Base-by-base conservation (phyloP, 2,797 vertebrate genomes). In the Amniataba percoides region DNA sequence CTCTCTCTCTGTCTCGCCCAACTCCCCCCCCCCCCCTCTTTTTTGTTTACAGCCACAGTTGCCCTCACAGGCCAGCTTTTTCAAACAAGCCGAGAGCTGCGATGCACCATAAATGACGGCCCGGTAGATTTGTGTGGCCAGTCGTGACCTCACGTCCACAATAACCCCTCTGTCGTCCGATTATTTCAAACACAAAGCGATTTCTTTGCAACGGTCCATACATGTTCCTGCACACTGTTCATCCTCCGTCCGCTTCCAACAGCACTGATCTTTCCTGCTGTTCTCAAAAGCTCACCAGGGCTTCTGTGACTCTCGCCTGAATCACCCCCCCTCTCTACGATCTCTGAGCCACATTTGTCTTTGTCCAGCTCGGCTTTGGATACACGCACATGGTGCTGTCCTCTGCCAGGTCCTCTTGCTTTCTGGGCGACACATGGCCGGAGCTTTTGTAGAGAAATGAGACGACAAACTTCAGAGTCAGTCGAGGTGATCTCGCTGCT, bases 301-400 rank as follows among this genome's bases (percentile, higher is more conserved):
- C 34, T n/a, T 51, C 63, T 43, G 39, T 46, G 34, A 25, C 12
- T 64, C 48, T 68, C 0, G 5, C 43, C 59, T 46, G 40, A 60
- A 31, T 76, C 77, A 40, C n/a, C 49, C 31, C 45, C n/a, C n/a
- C n/a, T n/a, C n/a, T n/a, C 31, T 53, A n/a, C 65, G 27, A 21
- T 82, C 64, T 65, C 45, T 18, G 23, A 78, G 55, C 72, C 79
- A 46, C 79, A 75, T 59, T 82, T 40, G 39, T 75, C 80, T 75
- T 59, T 77, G 49, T 78, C 58, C 64, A 68, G 39, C 71, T 81
- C 77, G 1, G 78, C 69, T 70, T 65, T 63, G 71, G 73, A 83
- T 92, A 40, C 45, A 45, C 10, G 16, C 65, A 64, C 46, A 52
- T 59, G 57, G 68, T 71, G 8, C 27, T 0, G 10, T 69, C 51